phyloP scores from a whole-genome alignment of 1,140 invertebrate species.

The Heliconius eleuchia region DNA sequence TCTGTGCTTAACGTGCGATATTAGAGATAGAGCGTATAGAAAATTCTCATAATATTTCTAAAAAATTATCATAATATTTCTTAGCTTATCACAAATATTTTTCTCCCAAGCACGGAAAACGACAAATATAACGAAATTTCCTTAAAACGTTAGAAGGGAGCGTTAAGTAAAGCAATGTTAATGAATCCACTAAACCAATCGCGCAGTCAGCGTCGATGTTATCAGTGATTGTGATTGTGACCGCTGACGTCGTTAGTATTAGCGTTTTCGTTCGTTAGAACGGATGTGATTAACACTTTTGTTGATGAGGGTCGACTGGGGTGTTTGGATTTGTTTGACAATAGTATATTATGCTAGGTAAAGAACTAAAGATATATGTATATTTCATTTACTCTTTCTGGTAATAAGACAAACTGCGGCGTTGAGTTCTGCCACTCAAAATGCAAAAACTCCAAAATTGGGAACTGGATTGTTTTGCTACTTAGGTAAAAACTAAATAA shows the following conservation, averaged over 20 bases:
- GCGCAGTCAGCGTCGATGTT: conserved; percentile 29
- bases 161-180: conserved; percentile 17
- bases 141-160: not conserved
- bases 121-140: too few species aligned
- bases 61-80: too few species aligned
- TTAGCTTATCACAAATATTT: not conserved
- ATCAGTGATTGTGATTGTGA: conserved; percentile 28
- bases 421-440: too few species aligned
- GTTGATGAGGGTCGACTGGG: conserved; percentile 22
- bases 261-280: conserved; percentile 28
- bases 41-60: too few species aligned
- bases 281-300: conserved; percentile 28
- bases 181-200: conserved; percentile 29
- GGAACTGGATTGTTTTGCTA: too few species aligned
- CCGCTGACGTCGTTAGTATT: conserved; percentile 31
- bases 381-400: too few species aligned
- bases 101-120: not conserved
- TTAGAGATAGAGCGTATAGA: too few species aligned
- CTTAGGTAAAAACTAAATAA: too few species aligned
- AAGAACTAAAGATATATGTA: not conserved
- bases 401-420: too few species aligned
- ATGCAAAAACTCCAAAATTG: too few species aligned
- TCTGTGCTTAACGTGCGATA: too few species aligned
- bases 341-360: not conserved
- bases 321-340: conserved; percentile 3